Conservation (phyloP, 64 coral and sea anemone species). For the Montipora cactus region DNA sequence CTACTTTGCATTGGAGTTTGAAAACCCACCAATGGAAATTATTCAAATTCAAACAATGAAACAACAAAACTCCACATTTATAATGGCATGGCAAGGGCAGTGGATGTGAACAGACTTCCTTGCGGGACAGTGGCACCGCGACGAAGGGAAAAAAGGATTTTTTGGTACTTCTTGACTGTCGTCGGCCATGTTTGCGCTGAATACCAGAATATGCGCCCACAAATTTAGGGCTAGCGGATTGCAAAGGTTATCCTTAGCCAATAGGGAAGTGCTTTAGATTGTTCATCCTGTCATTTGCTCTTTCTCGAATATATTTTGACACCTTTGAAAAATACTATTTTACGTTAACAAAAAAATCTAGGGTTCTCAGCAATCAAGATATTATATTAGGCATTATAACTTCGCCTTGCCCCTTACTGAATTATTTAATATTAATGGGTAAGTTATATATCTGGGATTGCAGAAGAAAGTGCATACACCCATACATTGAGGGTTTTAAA, state of each 20-base stretch:
- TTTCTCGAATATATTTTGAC: too few relatives aligned
- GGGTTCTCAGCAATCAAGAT: too few relatives aligned
- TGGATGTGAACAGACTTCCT: background rate
- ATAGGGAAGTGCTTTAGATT: background rate
- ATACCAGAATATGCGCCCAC: background rate
- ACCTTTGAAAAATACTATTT: too few relatives aligned
- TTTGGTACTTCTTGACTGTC: background rate
- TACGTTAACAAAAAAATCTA: too few relatives aligned
- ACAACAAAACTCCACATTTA: constrained; percentile 6
- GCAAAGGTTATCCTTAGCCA: background rate
- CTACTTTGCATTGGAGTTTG: too few relatives aligned
- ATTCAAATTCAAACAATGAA: constrained; percentile 6
- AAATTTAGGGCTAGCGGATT: background rate
- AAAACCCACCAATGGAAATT: background rate
- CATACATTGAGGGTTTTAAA: too few relatives aligned
- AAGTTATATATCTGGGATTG: too few relatives aligned
- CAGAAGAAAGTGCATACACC: too few relatives aligned
- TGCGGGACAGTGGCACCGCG: constrained; percentile 7
- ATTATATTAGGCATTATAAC: too few relatives aligned
- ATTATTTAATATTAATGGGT: too few relatives aligned
- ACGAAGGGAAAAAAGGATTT: background rate
- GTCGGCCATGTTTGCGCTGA: background rate
- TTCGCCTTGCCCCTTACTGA: too few relatives aligned
- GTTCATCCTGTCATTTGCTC: background rate
- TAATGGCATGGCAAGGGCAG: constrained; percentile 19